phyloP scores from a whole-genome alignment of 37 sponge, comb jelly and placozoan genomes.

The Agelas oroides region DNA sequence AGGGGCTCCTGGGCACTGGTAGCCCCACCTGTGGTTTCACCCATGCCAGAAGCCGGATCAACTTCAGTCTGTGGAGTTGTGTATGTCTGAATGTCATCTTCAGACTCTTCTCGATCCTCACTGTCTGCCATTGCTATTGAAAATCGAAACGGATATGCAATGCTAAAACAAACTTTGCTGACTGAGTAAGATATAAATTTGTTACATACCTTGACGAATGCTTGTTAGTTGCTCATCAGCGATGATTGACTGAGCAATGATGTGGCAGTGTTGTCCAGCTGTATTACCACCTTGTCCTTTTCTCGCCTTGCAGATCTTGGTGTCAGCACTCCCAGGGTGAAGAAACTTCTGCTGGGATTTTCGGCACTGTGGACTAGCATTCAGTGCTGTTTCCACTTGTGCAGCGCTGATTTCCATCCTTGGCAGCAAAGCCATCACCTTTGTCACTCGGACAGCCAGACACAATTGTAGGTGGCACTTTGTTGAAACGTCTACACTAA shows the following conservation, averaged over 20 bases:
- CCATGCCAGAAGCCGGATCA: too few species aligned
- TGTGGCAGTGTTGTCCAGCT: constrained; percentile 11
- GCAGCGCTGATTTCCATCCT: not conserved
- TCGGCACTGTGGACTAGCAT: constrained; percentile 3
- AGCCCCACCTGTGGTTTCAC: too few species aligned
- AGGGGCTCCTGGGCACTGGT: too few species aligned
- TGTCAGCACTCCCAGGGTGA: not conserved
- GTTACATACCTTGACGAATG: constrained; percentile 1
- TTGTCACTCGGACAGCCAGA: not conserved
- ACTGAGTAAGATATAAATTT: too few species aligned
- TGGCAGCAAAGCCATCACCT: not conserved
- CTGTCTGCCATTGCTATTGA: not conserved
- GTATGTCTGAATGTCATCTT: not conserved
- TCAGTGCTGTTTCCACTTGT: constrained; percentile 5
- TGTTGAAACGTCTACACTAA: constrained; percentile 5
- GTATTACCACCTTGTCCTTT: constrained; percentile 9
- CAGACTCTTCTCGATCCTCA: not conserved
- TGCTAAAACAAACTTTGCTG: not conserved
- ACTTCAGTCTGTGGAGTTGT: too few species aligned
- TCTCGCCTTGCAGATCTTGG: not conserved
- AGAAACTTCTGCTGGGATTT: constrained; percentile 11
- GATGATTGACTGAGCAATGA: constrained; percentile 1
- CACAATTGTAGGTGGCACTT: constrained; percentile 1
- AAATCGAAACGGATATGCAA: not conserved
- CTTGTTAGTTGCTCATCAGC: not conserved